Evolutionary conservation across 2,113 vertebrate species (phyloP), one percentile per base, ranked within the genome.

Genomic region (Coryphaenoides rupestris): DNA sequence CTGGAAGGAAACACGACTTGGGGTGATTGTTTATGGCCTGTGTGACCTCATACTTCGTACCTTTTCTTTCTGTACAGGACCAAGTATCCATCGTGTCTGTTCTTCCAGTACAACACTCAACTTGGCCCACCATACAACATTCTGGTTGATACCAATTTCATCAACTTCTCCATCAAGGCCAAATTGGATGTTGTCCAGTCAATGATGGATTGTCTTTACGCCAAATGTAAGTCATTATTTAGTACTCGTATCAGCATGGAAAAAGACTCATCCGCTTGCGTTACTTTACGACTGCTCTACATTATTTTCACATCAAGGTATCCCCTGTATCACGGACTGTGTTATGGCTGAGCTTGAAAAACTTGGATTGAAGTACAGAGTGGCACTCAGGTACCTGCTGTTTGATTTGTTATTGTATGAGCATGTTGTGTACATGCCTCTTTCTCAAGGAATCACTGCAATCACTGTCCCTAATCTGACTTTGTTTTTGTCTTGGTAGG

Each of bases 311-410:
- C 3, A 55, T 73, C 5, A 76, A 99, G 96, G 97, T 85, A 93
- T 99, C 75, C 97, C 96, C 1, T 96, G 95, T 66, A 99, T 99
- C 82, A 99, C 97, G 60, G 97, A 99, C 82, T 99, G 97, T 63
- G 97, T 99, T 21, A 98, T 99, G 96, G 97, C 95, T 75, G 97
- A 99, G 90, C 94, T 99, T 5, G 97, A 99, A 82, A 99, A 98
- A 79, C 76, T 99, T 68, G 97, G 97, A 46, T 94, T 97, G 90
- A 99, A 96, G 65, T 99, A 93, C 76, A 91, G 97, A 86, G 95
- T 99, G 6, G 97, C 97, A 0, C 86, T 99, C 72, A 95, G 97
- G 47, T n/a, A 50, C 15, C 47, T 19, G 15, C 47, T 6, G 47
- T 50, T 40, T 50, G 15, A 50, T n/a, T 50, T 50, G 9, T 3